Conservation (phyloP, 2,888 invertebrate species). For the Acrobasis consociella region DNA sequence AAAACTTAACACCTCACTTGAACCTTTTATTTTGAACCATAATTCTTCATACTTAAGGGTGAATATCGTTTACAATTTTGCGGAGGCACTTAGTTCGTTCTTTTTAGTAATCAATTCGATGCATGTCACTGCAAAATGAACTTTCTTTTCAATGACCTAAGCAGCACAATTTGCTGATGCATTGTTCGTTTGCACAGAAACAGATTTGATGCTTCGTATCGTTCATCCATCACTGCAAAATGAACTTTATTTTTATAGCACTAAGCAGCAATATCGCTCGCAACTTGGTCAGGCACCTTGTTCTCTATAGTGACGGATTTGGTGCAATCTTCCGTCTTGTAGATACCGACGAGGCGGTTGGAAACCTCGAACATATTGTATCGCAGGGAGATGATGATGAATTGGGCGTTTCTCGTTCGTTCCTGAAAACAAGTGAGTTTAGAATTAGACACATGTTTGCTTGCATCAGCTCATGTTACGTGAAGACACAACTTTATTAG, state of each 20-base stretch:
- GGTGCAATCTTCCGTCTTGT: conserved; percentile 95
- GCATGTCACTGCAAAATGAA: too few species aligned
- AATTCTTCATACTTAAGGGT: too few species aligned
- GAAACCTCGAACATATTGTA: conserved; percentile 99
- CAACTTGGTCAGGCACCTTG: conserved; percentile 43
- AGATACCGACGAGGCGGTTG: conserved; percentile 96
- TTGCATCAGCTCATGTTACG: too few species aligned
- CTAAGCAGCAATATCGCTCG: conserved; percentile 34
- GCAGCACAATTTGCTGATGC: too few species aligned
- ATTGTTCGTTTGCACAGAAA: too few species aligned
- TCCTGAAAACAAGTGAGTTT: conserved; percentile 82
- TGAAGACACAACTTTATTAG: too few species aligned
- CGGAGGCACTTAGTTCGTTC: too few species aligned
- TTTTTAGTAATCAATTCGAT: too few species aligned
- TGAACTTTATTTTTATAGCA: conserved; percentile 6
- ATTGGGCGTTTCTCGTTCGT: conserved; percentile 98
- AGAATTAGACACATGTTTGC: not conserved
- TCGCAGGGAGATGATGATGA: conserved; percentile 97
- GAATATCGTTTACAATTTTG: too few species aligned
- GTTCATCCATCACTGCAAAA: not conserved
- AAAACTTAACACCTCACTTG: too few species aligned
- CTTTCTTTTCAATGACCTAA: too few species aligned
- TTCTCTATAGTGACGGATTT: conserved; percentile 88
- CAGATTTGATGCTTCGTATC: not conserved
- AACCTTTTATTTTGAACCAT: too few species aligned